Base-by-base conservation (phyloP, 2,113 vertebrate genomes). In the Microtus richardsoni region DNA sequence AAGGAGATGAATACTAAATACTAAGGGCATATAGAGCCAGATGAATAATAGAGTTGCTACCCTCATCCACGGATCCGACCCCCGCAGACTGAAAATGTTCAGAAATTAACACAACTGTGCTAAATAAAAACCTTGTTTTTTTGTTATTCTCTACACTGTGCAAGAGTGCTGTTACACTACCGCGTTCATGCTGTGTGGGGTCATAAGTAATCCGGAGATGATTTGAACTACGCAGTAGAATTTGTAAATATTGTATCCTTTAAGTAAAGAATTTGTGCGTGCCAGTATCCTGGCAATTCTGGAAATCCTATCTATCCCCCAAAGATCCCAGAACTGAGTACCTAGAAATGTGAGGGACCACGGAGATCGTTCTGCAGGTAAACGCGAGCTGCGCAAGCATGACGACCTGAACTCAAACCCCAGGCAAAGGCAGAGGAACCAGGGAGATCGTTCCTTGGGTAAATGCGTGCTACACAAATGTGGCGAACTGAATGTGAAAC, bases 131-230 rank as follows among this genome's bases (percentile, higher is more conserved):
- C 21, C 64, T 71, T 47, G 11, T 8, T 73, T 73, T 83, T 26
- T 12, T 2, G 44, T 58, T 44, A 17, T 60, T n/a, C 44, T 3
- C 30, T 60, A 28, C 36, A 47, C 21, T 28, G 54, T 7, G 44
- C 2, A n/a, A 21, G 17, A 4, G 5, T 39, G 21, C 8, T 49
- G 8, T 33, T 49, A 33, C 2, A 39, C 5, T 5, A 14, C 1
- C 19, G 58, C 1, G 22, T n/a, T 28, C 7, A 26, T 2, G 4
- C 21, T 93, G 6, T 14, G 0, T 28, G 44, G 41, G 21, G 44
- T 73, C 36, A 1, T 33, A 49, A 49, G 22, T 62, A n/a, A 36
- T 41, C 41, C 47, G 11, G 33, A n/a, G 58, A 14, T 64, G 33
- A n/a, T 75, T n/a, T 49, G n/a, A 62, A 88, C 1, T 30, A 47